Evolutionary conservation across 2,888 invertebrate genomes (phyloP).

Genomic region (Aporophyla lueneburgensis): DNA sequence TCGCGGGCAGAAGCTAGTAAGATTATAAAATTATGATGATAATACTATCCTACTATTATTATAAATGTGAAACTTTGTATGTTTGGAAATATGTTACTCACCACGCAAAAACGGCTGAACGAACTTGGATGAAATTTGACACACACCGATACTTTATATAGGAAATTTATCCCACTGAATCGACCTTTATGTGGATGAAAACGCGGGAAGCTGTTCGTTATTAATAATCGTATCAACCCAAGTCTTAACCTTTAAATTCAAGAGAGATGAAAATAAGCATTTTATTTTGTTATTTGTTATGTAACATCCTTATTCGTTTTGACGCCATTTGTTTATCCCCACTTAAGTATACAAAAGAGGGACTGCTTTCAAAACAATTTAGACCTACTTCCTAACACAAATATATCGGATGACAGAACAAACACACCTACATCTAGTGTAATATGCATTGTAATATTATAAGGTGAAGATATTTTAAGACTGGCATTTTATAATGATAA

Average conservation of each 20-base stretch:
- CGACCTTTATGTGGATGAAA: no score
- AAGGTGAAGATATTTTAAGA: not conserved
- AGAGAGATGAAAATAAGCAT: not conserved
- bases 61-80: no score
- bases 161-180: no score
- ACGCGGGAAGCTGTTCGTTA: no score
- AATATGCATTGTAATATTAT: not conserved
- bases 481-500: not conserved
- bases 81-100: no score
- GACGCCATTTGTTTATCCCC: conserved; percentile 27
- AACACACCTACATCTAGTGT: conserved; percentile 3
- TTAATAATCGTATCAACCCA: no score
- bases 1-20: no score
- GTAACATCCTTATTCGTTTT: conserved; percentile 17
- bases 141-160: no score
- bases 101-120: no score
- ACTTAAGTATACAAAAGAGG: conserved; percentile 12
- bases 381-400: conserved; percentile 23
- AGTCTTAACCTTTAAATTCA: not conserved
- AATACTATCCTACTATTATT: no score
- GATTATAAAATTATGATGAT: no score
- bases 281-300: not conserved
- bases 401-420: conserved; percentile 44
- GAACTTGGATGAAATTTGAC: no score
- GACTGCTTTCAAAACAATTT: conserved; percentile 37